Conservation (phyloP, 2,888 invertebrate species). For the Lottia gigantea region DNA sequence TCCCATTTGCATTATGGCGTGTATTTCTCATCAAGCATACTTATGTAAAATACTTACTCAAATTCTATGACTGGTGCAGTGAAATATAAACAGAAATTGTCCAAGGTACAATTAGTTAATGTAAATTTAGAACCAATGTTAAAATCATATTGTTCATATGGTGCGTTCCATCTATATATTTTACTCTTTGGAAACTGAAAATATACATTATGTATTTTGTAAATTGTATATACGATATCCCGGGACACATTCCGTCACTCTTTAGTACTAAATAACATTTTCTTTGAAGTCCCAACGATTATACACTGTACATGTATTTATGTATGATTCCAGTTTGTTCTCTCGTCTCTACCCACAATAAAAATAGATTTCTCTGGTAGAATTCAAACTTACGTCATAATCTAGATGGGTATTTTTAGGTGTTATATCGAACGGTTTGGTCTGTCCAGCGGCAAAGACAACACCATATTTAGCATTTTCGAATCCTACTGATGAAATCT, state of each 20-base stretch:
- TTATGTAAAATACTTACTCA: slow-evolving; percentile 16
- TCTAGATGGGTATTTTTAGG: slow-evolving; percentile 13
- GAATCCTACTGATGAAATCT: slow-evolving; percentile 28
- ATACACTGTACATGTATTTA: no score
- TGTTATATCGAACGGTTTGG: slow-evolving; percentile 18
- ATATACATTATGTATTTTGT: no score
- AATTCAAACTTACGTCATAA: neutral
- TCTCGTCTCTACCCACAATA: no score
- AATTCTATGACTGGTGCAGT: slow-evolving; percentile 25
- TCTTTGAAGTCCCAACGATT: no score
- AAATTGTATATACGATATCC: neutral
- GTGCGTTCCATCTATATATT: slow-evolving; percentile 20
- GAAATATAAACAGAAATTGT: slow-evolving; percentile 26
- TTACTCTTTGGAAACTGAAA: slow-evolving; percentile 18
- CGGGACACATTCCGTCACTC: no score
- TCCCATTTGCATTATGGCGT: no score
- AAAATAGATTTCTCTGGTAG: no score
- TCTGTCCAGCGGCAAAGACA: slow-evolving; percentile 22
- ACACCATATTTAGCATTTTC: slow-evolving; percentile 22
- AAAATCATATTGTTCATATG: slow-evolving; percentile 20
- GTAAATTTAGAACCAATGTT: slow-evolving; percentile 17
- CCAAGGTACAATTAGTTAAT: slow-evolving; percentile 17
- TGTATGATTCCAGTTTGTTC: no score
- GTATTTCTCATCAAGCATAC: no score
- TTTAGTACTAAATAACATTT: no score